Conservation (phyloP, 2,113 vertebrate species). For the Ginglymostoma cirratum region DNA sequence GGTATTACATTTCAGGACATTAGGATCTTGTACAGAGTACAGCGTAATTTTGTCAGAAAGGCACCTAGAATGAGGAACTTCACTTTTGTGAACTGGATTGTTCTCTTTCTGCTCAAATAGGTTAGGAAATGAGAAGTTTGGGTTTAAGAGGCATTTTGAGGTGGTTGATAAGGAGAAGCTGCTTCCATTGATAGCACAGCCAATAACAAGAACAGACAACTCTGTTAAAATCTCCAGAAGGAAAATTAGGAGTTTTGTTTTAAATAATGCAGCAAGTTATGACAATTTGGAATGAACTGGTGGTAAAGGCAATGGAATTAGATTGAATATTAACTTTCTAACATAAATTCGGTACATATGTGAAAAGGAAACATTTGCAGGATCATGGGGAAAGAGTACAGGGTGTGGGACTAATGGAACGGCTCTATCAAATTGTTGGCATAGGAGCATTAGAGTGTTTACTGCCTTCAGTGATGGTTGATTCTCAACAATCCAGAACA, state of each 20-base stretch:
- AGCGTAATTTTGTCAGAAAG: not conserved
- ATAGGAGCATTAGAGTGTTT: not conserved
- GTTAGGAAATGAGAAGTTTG: not conserved
- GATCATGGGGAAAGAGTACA: not conserved
- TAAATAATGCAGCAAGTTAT: not conserved
- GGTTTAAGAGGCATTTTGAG: not conserved
- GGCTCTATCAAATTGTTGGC: not conserved
- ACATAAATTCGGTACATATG: not conserved
- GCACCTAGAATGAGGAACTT: not conserved
- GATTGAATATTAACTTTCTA: not conserved
- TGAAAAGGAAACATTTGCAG: not conserved
- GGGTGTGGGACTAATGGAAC: not conserved
- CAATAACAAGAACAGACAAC: not conserved
- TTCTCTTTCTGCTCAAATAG: not conserved
- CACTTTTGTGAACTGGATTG: not conserved
- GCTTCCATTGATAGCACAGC: not conserved
- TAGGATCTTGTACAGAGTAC: not conserved
- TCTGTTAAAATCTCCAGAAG: not conserved
- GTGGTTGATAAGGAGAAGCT: not conserved
- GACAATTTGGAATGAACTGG: not conserved
- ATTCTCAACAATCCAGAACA: not conserved
- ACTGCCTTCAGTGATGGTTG: not conserved
- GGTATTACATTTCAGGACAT: not conserved
- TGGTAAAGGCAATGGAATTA: not conserved
- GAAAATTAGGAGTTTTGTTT: not conserved